Conservation (phyloP, 2,797 vertebrate genomes). For the Xyrichtys novacula region DNA sequence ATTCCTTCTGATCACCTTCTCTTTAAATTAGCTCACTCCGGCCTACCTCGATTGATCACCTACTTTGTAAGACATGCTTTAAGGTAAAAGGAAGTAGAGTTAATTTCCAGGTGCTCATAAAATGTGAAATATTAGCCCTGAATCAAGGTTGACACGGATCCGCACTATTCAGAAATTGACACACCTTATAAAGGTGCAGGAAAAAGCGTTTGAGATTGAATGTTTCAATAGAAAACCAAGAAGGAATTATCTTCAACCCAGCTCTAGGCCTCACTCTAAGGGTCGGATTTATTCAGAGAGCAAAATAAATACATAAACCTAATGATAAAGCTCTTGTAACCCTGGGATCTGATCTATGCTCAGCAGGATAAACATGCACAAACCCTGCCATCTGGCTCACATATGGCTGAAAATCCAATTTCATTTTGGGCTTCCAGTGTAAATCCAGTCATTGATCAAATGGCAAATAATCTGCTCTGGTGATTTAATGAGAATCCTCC, state of each 20-base stretch:
- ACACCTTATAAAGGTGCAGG: neutral
- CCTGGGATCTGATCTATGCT: constrained; percentile 39
- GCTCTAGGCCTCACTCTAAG: neutral
- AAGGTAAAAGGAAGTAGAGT: constrained; percentile 26
- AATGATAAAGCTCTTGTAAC: constrained; percentile 39
- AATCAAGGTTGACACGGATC: constrained; percentile 18
- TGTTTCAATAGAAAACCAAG: constrained; percentile 9
- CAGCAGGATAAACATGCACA: constrained; percentile 45
- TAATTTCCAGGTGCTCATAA: constrained; percentile 6
- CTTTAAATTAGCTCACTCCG: constrained; percentile 33
- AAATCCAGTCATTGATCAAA: constrained; percentile 67
- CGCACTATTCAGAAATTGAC: constrained; percentile 3
- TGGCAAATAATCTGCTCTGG: constrained; percentile 54
- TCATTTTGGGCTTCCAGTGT: constrained; percentile 48
- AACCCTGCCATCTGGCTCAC: constrained; percentile 54
- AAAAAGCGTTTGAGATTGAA: neutral
- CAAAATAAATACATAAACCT: constrained; percentile 36
- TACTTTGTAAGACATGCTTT: constrained; percentile 23
- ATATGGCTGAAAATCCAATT: constrained; percentile 58
- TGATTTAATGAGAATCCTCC: constrained; percentile 58
- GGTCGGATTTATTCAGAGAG: constrained; percentile 16
- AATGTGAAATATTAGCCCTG: constrained; percentile 25
- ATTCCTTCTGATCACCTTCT: constrained; percentile 48
- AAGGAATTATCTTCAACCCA: constrained; percentile 12
- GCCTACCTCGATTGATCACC: constrained; percentile 37